These are phyloP conservation scores for Acronicta psi DNA, from an alignment of 2,888 invertebrate genomes.

Conservation along the genomic window DNA sequence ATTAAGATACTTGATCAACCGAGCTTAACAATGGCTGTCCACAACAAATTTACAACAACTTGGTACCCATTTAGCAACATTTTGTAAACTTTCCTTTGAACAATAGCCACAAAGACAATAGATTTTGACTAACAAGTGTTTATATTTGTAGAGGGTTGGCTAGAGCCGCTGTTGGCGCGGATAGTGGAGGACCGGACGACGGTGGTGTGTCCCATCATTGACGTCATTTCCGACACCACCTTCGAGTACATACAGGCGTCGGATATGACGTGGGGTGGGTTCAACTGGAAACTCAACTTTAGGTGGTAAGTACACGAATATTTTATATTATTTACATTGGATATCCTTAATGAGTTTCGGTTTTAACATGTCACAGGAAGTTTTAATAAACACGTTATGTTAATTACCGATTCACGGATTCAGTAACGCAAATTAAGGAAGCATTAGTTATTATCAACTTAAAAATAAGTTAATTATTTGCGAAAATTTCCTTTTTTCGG, in stretches of 20 bases:
- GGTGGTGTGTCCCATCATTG: slow-evolving; percentile 99
- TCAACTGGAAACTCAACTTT: slow-evolving; percentile 99
- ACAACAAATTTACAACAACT: slow-evolving; percentile 1
- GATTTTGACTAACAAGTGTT: slow-evolving; percentile 10
- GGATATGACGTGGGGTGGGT: slow-evolving; percentile 99
- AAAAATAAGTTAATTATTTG: no score
- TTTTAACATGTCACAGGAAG: background rate
- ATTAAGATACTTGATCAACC: no score
- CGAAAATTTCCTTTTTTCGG: no score
- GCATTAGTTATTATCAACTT: no score
- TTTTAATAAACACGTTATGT: no score
- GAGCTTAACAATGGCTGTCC: no score
- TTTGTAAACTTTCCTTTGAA: slow-evolving; percentile 17
- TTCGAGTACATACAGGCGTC: slow-evolving; percentile 99
- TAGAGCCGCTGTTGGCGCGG: slow-evolving; percentile 97
- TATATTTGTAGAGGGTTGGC: slow-evolving; percentile 95
- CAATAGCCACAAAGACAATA: slow-evolving; percentile 32
- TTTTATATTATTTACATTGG: background rate
- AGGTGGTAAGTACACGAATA: slow-evolving; percentile 93
- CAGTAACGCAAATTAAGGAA: no score
- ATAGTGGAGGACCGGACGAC: slow-evolving; percentile 97
- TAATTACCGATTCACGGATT: no score
- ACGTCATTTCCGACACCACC: slow-evolving; percentile 99
- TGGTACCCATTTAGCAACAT: background rate
- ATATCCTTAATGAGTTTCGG: background rate